Evolutionary conservation across 2,888 invertebrate genomes (phyloP), one percentile per base, ranked within the genome.

Genomic region (Eristalis arbustorum): DNA sequence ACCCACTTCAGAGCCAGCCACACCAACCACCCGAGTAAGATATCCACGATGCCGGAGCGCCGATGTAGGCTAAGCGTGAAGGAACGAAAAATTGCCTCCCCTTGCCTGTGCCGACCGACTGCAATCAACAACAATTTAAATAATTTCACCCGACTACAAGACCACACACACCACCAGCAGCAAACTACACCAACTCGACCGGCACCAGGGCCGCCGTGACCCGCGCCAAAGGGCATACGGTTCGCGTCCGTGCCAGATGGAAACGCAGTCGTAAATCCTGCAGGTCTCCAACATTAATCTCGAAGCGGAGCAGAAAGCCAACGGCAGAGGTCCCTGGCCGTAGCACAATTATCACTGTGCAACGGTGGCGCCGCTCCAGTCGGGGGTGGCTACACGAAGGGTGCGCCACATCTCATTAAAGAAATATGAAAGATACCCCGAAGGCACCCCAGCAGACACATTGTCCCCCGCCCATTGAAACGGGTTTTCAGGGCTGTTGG

Each of bases 81-180:
- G 28, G 25, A 67, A 69, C 56, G 31, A 40, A 61, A 71, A 31
- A 13, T 34, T 62, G 11, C 59, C 61, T 28, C 10, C 73, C 37
- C 75, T 72, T 5, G 34, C 61, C 31, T 66, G 68, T 8, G 56
- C 13, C 49, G 18, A 49, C 49, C 49, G 8, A 18, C 49, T 87
- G 83, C 78, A 87, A 85, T 85, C 85, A 85, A 85, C 87, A 79
- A 72, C 75, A 79, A 83, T 87, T 83, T 87, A 87, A 82, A 87
- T 83, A 87, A 87, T 79, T 87, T 75, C 78, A 34, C 67, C 42
- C 72, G 62, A 69, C 57, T 37, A 74, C 66, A 78, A 71, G 76
- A 76, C 73, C 80, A 64, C 66, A 28, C 0, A 34, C 69, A 25
- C 25, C 25, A 25, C 1, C 2, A 42, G 28, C 28, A 61, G 13